Percentiles rank a stretch among this genome's conserved stretches.
These are phyloP conservation scores for Elaphurus davidianus DNA, from an alignment of 2,113 vertebrate species.

Conservation along the genomic window DNA sequence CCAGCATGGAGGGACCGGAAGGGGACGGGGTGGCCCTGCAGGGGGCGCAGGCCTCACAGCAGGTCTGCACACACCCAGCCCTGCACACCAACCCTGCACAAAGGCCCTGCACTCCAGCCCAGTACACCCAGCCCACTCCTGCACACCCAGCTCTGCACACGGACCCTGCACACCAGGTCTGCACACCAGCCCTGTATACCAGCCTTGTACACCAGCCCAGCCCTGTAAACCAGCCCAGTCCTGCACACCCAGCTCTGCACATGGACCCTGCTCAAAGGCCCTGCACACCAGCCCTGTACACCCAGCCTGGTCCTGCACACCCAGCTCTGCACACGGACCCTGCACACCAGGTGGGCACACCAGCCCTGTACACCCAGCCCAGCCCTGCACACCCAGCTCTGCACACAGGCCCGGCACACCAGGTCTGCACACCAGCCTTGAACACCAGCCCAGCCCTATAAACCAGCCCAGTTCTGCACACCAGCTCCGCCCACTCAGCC, in stretches of 20 bases:
- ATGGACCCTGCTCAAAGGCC: too few relatives aligned
- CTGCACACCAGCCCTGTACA: background rate
- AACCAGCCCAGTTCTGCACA: background rate
- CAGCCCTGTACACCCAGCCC: too few relatives aligned
- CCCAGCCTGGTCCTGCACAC: background rate
- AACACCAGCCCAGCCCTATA: too few relatives aligned
- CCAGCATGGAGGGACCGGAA: rapidly evolving
- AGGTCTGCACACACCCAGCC: background rate
- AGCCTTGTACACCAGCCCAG: too few relatives aligned
- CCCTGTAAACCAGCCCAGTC: too few relatives aligned
- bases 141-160: background rate
- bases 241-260: background rate
- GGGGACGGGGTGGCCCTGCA: background rate
- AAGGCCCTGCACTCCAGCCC: too few relatives aligned
- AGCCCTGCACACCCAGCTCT: background rate
- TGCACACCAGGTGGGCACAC: background rate
- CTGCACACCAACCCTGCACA: too few relatives aligned
- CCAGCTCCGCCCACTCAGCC: too few relatives aligned
- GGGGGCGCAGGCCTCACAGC: background rate
- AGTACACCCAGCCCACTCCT: background rate
- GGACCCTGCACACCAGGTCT: too few relatives aligned
- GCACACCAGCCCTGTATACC: too few relatives aligned
- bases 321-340: background rate
- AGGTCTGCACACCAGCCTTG: too few relatives aligned
- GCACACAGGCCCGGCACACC: too few relatives aligned